Base-by-base conservation (phyloP, 1,140 invertebrate genomes). In the Euwallacea similis region DNA sequence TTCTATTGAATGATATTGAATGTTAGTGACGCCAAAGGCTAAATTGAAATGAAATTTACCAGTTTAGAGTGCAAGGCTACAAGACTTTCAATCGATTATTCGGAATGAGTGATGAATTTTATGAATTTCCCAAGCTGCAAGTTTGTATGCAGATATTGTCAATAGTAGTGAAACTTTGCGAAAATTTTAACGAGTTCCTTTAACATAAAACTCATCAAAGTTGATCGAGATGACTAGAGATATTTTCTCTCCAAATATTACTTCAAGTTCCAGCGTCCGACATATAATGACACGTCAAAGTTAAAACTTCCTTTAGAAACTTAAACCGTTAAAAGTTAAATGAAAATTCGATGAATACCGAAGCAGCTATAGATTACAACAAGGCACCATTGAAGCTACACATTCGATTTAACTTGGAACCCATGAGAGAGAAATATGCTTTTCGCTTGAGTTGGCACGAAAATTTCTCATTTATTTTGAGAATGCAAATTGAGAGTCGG, bases 391-490 rank as follows among this genome's bases (percentile, higher is more conserved):
- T 33, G 21, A 33, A 33, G 21, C 21, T 33, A 33, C 21, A 33
- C 21, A 33, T 13, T 16, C 11, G 15, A 56, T 56, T 50, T 50
- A 13, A 50, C 46, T 50, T 13, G 15, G 54, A 56, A 56, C 11
- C 15, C 2, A 56, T 11, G 11, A 56, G 61, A 44, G 65, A 41
- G 46, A 66, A 66, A 66, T 66, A 56, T 66, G 53, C 13, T 66
- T 66, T 66, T 43, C 13, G 21, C 65, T 44, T 66, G 65, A 56
- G 11, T 66, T 42, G 42, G 65, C 65, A 58, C 53, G 53, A 58
- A 66, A 56, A 58, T 66, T 56, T 66, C 53, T 66, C 65, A 66
- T 66, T 66, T 66, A 54, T 66, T 66, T 66, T 58, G 53, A 58
- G 58, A 66, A 66, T 66, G 54, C 65, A 66, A 56, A 66, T 66